These are phyloP conservation scores for Orchestia grillus DNA, from an alignment of 1,140 invertebrate species.

Conservation along the genomic window DNA sequence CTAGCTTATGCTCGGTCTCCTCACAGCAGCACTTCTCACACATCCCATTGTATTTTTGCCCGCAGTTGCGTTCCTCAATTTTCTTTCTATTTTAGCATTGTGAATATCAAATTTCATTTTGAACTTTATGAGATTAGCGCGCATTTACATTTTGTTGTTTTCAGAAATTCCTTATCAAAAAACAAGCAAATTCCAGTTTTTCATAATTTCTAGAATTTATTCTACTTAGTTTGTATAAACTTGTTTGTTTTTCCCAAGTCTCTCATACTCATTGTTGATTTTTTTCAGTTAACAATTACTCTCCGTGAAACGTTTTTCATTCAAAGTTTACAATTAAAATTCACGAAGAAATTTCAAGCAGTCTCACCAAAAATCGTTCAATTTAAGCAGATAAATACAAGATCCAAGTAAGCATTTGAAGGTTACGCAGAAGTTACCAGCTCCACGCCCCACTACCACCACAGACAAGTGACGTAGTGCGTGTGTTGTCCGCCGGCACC, in stretches of 20 bases:
- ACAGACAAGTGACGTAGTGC: background rate
- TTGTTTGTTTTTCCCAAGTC: background rate
- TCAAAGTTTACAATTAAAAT: background rate
- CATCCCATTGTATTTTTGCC: background rate
- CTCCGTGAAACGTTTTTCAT: background rate
- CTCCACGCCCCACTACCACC: background rate
- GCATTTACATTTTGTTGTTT: background rate
- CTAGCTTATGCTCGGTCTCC: background rate
- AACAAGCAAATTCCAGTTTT: background rate
- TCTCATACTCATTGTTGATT: background rate
- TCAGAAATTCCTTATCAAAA: background rate
- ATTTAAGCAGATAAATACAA: background rate
- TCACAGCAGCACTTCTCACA: background rate
- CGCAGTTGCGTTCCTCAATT: background rate
- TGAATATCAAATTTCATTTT: background rate
- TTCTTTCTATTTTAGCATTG: background rate
- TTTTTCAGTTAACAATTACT: background rate
- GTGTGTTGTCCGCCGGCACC: background rate
- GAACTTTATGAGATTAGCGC: background rate
- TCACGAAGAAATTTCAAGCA: background rate
- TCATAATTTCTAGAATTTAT: background rate
- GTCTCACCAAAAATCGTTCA: background rate
- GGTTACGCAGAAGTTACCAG: background rate
- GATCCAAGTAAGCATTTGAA: too few species aligned
- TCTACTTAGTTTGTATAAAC: background rate